Percentiles rank a stretch among this genome's conserved stretches.
Evolutionary conservation across 2,113 vertebrate genomes (phyloP).

Genomic region (Aegotheles bennettii): DNA sequence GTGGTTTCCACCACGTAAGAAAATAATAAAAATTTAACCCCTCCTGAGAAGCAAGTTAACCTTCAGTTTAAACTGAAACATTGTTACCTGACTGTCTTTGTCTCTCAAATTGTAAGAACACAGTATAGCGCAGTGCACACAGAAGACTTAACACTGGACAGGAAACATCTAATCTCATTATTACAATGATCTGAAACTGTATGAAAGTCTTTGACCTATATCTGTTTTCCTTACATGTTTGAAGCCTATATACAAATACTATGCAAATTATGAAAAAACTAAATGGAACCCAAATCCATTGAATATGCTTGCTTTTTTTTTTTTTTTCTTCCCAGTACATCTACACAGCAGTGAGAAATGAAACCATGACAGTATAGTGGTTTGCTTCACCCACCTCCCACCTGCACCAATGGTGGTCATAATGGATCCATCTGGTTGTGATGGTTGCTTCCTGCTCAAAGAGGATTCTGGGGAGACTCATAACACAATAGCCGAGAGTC

Average conservation of each 20-base stretch:
- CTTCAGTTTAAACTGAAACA: not conserved
- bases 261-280: not conserved
- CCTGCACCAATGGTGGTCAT: no score
- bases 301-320: not conserved
- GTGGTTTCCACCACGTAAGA: not conserved
- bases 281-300: not conserved
- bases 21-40: not conserved
- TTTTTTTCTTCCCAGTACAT: not conserved
- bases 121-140: accelerated
- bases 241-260: not conserved
- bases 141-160: accelerated
- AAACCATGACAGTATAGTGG: not conserved
- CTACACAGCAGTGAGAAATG: not conserved
- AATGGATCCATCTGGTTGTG: no score
- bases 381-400: no score
- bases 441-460: no score
- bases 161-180: not conserved
- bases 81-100: not conserved
- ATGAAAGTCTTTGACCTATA: not conserved
- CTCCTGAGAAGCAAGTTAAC: not conserved
- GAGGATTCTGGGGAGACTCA: no score
- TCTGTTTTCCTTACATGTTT: not conserved
- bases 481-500: no score
- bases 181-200: not conserved
- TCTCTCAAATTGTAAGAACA: not conserved